Evolutionary conservation across 2,888 invertebrate genomes (phyloP).

Genomic region (Laspeyria flexula): DNA sequence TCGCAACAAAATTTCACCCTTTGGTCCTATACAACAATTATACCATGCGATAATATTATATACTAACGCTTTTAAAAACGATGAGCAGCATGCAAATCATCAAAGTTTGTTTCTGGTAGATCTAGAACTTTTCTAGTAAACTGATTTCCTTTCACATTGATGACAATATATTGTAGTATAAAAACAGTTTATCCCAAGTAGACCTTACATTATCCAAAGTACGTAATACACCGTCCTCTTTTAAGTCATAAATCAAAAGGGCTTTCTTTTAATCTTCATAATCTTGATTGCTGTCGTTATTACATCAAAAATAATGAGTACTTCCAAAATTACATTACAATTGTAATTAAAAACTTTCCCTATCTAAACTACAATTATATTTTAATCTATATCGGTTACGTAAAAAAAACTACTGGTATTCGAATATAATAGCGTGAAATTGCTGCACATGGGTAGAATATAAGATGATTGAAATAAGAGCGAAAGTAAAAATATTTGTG

Average conservation of each 20-base stretch:
- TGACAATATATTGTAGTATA: too few species aligned
- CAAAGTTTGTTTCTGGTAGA: too few species aligned
- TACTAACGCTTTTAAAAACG: too few species aligned
- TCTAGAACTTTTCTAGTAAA: too few species aligned
- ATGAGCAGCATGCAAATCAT: too few species aligned
- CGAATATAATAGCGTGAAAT: slow-evolving; percentile 17
- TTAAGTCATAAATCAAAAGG: background rate
- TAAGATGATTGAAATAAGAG: slow-evolving; percentile 9
- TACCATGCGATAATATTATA: too few species aligned
- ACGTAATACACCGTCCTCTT: too few species aligned
- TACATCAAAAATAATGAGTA: background rate
- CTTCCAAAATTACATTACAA: background rate
- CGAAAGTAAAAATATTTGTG: slow-evolving; percentile 24
- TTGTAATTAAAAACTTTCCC: slow-evolving; percentile 25
- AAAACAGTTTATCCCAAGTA: too few species aligned
- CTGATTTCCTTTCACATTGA: too few species aligned
- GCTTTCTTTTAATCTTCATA: background rate
- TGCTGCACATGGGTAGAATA: slow-evolving; percentile 6
- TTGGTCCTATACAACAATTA: too few species aligned
- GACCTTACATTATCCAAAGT: too few species aligned
- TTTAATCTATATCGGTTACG: slow-evolving; percentile 30
- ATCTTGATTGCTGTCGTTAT: background rate
- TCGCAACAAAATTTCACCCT: too few species aligned
- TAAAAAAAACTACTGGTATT: slow-evolving; percentile 22
- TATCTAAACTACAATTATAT: slow-evolving; percentile 15